Conservation (phyloP, 2,888 invertebrate species). For the Bembecia ichneumoniformis region DNA sequence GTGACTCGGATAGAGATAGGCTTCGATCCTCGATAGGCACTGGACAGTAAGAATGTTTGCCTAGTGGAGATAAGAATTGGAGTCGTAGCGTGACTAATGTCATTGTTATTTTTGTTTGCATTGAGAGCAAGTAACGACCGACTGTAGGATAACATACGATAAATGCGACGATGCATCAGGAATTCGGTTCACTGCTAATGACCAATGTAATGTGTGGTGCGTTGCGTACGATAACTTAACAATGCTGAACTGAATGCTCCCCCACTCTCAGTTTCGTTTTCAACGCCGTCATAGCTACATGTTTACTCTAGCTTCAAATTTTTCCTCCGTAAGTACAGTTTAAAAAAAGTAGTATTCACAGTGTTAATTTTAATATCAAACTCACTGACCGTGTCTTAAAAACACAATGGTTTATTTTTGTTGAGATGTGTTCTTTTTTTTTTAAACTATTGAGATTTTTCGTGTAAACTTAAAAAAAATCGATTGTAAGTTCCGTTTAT, state of each 20-base stretch:
- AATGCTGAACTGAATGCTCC: constrained; percentile 9
- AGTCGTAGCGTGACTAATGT: constrained; percentile 48
- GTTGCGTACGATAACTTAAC: constrained; percentile 27
- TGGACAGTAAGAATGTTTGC: constrained; percentile 17
- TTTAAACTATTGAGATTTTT: no score
- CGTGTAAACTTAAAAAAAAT: no score
- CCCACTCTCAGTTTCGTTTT: constrained; percentile 37
- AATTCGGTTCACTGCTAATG: constrained; percentile 43
- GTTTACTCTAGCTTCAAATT: constrained; percentile 10
- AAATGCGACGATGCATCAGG: constrained; percentile 40
- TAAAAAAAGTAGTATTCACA: not conserved
- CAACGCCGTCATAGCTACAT: constrained; percentile 18
- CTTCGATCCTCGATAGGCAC: not conserved
- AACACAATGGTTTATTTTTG: not conserved
- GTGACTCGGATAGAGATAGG: no score
- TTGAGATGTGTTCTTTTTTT: no score
- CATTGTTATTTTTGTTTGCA: constrained; percentile 46
- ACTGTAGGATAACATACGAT: constrained; percentile 40
- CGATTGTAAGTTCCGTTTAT: no score
- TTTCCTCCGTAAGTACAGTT: not conserved
- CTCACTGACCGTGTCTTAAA: not conserved
- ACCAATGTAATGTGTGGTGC: constrained; percentile 17
- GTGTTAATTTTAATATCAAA: not conserved
- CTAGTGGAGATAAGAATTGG: constrained; percentile 33
- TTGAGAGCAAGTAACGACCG: constrained; percentile 36